Base-by-base conservation (phyloP, 2,113 vertebrate genomes). In the Lepus europaeus region DNA sequence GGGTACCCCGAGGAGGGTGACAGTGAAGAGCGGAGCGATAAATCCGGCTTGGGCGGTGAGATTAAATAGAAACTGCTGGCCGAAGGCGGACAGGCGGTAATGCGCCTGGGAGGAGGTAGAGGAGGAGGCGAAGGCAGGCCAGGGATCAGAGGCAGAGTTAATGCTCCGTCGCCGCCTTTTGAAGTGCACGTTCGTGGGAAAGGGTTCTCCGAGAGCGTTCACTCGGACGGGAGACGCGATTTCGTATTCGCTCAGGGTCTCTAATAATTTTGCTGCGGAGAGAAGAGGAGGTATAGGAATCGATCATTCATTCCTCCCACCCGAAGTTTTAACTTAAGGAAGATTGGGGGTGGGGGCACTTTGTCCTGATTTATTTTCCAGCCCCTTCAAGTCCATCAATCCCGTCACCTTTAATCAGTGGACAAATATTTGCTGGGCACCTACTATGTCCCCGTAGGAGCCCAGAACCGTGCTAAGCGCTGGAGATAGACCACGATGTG, bases 11-110 rank as follows among this genome's bases (percentile, higher is more conserved):
- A 99, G 97, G 93, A 99, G 96, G 92, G 98, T 99, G 98, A 99
- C 99, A 86, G 99, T 99, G 98, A 99, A 99, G 79, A 98, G 98
- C 16, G 99, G 99, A 77, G 99, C 99, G 97, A 99, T 99, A 99
- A 99, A 99, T 98, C 99, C 99, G 90, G 99, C 98, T 68, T 99
- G 99, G 94, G 99, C 99, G 80, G 99, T 99, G 92, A 99, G 99
- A 98, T 99, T 99, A 97, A 99, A 98, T 97, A 99, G 98, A 96
- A 99, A 99, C 95, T 99, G 98, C 96, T 99, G 98, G 96, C 99
- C 99, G 92, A 99, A 99, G 94, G 99, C 99, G 93, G 98, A 98
- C 89, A 99, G 99, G 97, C 98, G 98, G 97, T 99, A 99, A 94
- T 99, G 99, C 64, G 99, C 99, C 85, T 97, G 98, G 61, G 98